Base-by-base conservation (phyloP, 2,113 vertebrate species). In the Sminthopsis crassicaudata region DNA sequence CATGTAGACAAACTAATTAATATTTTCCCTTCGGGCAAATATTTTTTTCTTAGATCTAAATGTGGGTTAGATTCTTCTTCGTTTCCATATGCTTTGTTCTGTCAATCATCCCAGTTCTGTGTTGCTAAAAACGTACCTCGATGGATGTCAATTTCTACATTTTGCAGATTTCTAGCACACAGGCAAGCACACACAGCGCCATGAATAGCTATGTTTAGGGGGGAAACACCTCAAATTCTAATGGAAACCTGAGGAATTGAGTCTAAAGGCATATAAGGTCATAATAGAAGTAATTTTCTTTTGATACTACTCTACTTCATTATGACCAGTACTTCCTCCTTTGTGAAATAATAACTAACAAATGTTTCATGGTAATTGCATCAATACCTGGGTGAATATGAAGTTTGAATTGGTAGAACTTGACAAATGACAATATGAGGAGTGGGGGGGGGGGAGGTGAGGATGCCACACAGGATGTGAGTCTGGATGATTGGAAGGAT, bases 11-110 rank as follows among this genome's bases (percentile, higher is more conserved):
- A 99, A 99, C 99, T 99, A 99, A 99, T 99, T 99, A 99, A 99
- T 99, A 99, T 99, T 99, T 99, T 99, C 98, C 99, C 99, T 99
- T 99, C 98, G 99, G 99, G 99, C 99, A 99, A 99, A 99, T 99
- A 99, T 99, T 99, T 99, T 99, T 99, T 99, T 99, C 99, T 99
- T 99, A 99, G 99, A 99, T 99, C 99, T 99, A 99, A 99, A 99
- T 99, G 99, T 99, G 99, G 98, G 99, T 99, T 99, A 99, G 99
- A 99, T 99, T 99, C 98, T 98, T 98, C 98, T 99, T 98, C 97
- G 95, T 99, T 99, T 99, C 99, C 99, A 99, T 99, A 99, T 99
- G 99, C 99, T 99, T 99, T 99, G 98, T 99, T 98, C 99, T 99
- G 99, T 99, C 99, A 99, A 99, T 99, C 99, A 99, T 98, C 97